Conservation (phyloP, 2,113 vertebrate species). For the human (Homo sapiens) region DNA sequence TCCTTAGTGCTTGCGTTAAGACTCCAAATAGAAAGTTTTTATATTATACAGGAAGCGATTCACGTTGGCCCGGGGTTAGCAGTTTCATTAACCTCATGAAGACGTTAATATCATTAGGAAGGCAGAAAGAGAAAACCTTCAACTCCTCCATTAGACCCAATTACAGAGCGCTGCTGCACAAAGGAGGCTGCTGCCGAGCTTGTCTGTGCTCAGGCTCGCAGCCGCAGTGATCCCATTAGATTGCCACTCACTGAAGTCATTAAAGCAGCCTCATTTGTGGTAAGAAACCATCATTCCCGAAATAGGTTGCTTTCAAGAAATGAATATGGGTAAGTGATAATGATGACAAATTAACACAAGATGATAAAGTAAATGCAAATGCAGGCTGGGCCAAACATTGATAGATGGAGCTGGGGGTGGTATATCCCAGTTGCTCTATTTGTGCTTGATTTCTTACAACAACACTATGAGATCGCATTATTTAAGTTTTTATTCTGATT, state of each 20-base stretch:
- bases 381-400: not conserved
- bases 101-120: constrained; percentile 44
- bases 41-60: not conserved
- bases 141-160: constrained; percentile 49
- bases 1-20: not conserved
- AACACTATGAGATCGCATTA: not conserved
- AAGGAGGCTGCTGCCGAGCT: not conserved
- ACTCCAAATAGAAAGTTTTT: not conserved
- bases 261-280: constrained; percentile 25
- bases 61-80: not conserved
- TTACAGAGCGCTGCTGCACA: constrained; percentile 32
- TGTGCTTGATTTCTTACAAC: not conserved
- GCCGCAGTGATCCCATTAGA: not conserved
- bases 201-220: not conserved
- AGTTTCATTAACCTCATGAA: constrained; percentile 66
- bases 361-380: not conserved
- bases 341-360: constrained; percentile 45
- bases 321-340: constrained; percentile 45
- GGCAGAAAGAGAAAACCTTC: constrained; percentile 58
- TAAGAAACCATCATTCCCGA: not conserved
- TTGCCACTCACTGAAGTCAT: not conserved
- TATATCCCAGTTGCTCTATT: not conserved
- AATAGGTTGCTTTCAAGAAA: constrained; percentile 56
- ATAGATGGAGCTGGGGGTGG: not conserved
- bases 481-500: not conserved